These are phyloP conservation scores for Heterochromis multidens DNA, from an alignment of 2,113 vertebrate species.

Conservation along the genomic window DNA sequence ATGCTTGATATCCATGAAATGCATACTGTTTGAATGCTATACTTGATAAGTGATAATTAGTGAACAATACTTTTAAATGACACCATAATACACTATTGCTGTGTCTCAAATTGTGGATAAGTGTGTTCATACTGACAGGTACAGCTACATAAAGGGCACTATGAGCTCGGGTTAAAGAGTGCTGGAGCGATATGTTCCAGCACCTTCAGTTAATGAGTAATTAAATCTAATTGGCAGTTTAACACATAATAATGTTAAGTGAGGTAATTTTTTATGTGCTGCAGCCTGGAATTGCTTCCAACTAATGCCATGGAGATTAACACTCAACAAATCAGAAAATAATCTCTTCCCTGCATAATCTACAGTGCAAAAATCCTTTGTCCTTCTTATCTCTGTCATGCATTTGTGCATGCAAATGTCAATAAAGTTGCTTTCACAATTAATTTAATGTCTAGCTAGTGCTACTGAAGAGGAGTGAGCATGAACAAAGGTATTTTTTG, in stretches of 20 bases:
- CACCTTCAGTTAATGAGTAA: background rate
- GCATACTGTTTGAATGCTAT: rapidly evolving
- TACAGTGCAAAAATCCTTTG: background rate
- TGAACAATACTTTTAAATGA: background rate
- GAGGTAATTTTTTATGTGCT: background rate
- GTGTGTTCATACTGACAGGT: background rate
- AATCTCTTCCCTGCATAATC: background rate
- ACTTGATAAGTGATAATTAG: background rate
- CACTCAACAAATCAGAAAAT: background rate
- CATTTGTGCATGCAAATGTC: background rate
- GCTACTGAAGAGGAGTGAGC: no score
- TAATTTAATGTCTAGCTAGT: background rate
- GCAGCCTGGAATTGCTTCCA: background rate
- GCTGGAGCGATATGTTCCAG: background rate
- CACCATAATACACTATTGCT: background rate
- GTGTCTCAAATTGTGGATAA: background rate
- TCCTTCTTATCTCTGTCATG: background rate
- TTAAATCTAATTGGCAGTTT: background rate
- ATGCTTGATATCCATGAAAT: background rate
- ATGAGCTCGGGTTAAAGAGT: background rate
- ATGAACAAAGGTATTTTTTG: no score
- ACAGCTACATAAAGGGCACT: background rate
- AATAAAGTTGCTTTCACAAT: background rate
- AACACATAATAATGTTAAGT: background rate
- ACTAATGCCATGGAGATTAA: background rate